These are phyloP conservation scores for Falco naumanni DNA, from an alignment of 2,797 vertebrate species.

Conservation along the genomic window DNA sequence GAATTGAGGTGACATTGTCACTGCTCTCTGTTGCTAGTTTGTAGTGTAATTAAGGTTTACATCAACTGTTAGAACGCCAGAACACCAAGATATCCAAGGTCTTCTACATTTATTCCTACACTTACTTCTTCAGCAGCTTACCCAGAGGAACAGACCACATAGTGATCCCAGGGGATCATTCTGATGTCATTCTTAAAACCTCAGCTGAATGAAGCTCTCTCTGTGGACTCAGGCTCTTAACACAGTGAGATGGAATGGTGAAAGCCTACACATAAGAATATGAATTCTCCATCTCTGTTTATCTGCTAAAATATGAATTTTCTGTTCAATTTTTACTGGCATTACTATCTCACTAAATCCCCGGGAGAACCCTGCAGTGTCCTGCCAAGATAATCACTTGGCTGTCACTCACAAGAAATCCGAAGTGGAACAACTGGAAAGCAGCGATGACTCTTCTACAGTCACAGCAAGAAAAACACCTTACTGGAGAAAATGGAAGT, in stretches of 20 bases:
- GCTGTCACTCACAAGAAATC: constrained; percentile 9
- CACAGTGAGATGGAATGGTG: not conserved
- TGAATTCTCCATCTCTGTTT: not conserved
- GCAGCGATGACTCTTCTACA: not conserved
- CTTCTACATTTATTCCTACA: not conserved
- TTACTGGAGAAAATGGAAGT: not conserved
- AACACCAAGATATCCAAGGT: not conserved
- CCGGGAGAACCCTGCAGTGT: not conserved
- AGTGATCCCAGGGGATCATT: not conserved
- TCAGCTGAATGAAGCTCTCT: not conserved
- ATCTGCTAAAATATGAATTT: not conserved
- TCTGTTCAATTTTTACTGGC: not conserved
- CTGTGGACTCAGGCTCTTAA: not conserved
- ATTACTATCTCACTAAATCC: constrained; percentile 1
- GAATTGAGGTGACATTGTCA: not conserved
- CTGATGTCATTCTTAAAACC: not conserved
- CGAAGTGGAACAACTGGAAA: not conserved
- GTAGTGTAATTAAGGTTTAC: not conserved
- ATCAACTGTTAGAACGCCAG: not conserved
- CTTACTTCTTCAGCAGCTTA: not conserved
- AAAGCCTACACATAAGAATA: not conserved
- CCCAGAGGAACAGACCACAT: not conserved
- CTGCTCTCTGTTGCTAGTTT: not conserved
- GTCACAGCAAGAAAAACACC: not conserved
- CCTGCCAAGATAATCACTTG: not conserved